Conservation (phyloP, 2,113 vertebrate genomes). For the Xiphophorus maculatus region DNA sequence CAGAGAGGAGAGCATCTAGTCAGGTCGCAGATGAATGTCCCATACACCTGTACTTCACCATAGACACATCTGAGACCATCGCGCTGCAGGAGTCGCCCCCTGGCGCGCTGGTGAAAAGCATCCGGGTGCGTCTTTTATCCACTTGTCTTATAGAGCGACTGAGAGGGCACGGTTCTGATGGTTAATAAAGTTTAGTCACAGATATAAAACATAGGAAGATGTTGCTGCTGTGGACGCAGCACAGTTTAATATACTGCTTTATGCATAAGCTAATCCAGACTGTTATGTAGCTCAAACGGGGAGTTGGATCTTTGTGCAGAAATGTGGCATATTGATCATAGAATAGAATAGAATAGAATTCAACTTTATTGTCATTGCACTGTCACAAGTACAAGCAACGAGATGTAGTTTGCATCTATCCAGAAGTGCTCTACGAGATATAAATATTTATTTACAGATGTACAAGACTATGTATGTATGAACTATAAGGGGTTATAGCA, state of each 20-base stretch:
- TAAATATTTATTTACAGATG: too few species aligned
- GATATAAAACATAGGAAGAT: not conserved
- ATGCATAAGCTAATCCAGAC: too few species aligned
- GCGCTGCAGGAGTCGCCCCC: constrained; percentile 91
- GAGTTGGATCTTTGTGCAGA: too few species aligned
- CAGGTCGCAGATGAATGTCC: constrained; percentile 75
- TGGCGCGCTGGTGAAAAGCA: constrained; percentile 87
- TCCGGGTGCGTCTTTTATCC: constrained; percentile 73
- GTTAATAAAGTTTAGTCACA: not conserved
- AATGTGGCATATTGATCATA: too few species aligned
- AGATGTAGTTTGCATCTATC: too few species aligned
- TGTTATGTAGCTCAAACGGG: too few species aligned
- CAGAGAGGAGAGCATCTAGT: constrained; percentile 77
- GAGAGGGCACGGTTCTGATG: not conserved
- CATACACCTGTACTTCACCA: constrained; percentile 90
- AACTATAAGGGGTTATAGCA: too few species aligned
- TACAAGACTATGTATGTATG: too few species aligned
- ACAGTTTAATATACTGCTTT: not conserved
- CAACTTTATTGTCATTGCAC: too few species aligned
- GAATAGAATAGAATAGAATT: too few species aligned
- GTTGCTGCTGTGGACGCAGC: not conserved
- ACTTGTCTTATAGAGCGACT: not conserved
- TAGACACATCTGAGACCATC: constrained; percentile 97
- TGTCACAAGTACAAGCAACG: too few species aligned
- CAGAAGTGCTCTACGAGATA: too few species aligned